Evolutionary conservation across 2,888 invertebrate genomes (phyloP), one percentile per base, ranked within the genome.

Genomic region (Steinernema hermaphroditum): DNA sequence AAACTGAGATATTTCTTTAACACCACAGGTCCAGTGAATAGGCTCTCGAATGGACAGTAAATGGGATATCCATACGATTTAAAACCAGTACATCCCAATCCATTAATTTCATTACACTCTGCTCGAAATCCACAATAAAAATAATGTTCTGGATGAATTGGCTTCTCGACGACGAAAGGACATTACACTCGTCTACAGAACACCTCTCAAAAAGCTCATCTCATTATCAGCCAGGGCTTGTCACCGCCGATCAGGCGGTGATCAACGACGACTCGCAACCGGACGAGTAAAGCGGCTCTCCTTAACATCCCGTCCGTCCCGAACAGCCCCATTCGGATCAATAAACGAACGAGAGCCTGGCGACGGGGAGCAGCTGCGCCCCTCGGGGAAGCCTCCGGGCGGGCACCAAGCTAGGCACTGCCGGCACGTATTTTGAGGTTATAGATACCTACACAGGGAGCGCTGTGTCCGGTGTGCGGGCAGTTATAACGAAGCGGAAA

Each of bases 321-420:
- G 46, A 46, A 6, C 46, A 46, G 46, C 54, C 37, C 54, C 54
- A 22, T 27, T 27, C 22, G 22, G 54, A 54, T 54, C 27, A 27
- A 54, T 54, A 22, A 54, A 54, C n/a, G n/a, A n/a, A n/a, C n/a
- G 14, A 6, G 12, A 54, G 27, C 24, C 22, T 24, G 54, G 27
- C 14, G 54, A 2, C 27, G 54, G 27, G 46, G 27, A 54, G 54
- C 54, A 54, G 54, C 54, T 54, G 54, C 54, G 54, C 27, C 54
- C 54, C 27, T 12, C 27, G 27, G 54, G 49, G 27, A 27, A 27
- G 27, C 54, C 24, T 22, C 27, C 54, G 27, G 22, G n/a, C 46
- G n/a, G 46, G n/a, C 46, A 46, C 46, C 16, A 19, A 16, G 46
- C 46, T 19, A 19, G 46, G 46, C 46, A 46, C 46, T 19, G 46